These are phyloP conservation scores for Cryptosula pallasiana DNA, from an alignment of 2,888 invertebrate genomes.

Conservation along the genomic window DNA sequence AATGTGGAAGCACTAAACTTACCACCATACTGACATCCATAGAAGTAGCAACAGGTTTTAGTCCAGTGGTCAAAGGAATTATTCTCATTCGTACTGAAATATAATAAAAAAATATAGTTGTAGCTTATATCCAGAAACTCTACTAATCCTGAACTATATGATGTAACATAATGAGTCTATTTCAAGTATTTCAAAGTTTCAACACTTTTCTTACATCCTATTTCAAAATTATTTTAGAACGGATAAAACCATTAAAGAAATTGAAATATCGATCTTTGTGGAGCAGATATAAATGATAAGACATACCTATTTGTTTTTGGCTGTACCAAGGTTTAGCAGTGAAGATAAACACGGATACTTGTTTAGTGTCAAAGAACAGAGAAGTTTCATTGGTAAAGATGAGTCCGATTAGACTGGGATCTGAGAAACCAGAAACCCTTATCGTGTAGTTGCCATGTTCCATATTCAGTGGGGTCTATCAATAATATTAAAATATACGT, in stretches of 20 bases:
- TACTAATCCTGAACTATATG: neutral
- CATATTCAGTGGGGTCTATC: slow-evolving; percentile 74
- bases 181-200: no score
- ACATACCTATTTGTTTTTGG: slow-evolving; percentile 65
- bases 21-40: neutral
- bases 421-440: slow-evolving; percentile 69
- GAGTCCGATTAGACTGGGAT: slow-evolving; percentile 74
- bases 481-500: slow-evolving; percentile 12
- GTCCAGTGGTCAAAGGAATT: neutral
- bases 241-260: no score
- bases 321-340: slow-evolving; percentile 90
- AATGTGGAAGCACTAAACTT: no score
- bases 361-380: slow-evolving; percentile 77
- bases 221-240: no score
- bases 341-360: slow-evolving; percentile 92
- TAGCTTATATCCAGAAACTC: neutral
- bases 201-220: no score
- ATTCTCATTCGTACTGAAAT: neutral
- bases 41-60: neutral
- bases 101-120: neutral
- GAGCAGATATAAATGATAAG: no score
- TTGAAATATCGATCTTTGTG: no score
- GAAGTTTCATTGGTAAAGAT: slow-evolving; percentile 84
- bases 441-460: slow-evolving; percentile 77
- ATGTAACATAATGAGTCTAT: no score